phyloP scores from a whole-genome alignment of 2,113 vertebrate genomes.

The Quiscalus mexicanus region DNA sequence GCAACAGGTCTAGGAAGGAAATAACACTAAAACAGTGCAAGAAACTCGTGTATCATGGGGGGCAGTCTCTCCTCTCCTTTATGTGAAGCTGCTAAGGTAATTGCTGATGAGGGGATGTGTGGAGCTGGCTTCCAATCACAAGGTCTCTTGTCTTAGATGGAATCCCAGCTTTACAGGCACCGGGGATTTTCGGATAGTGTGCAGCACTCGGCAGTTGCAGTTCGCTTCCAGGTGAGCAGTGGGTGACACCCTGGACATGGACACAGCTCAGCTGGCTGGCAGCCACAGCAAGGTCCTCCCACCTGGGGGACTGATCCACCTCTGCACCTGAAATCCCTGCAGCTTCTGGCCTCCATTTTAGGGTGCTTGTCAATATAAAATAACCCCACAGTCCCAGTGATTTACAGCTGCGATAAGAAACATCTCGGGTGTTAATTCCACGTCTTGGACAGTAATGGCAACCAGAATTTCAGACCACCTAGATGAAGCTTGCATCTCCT shows the following conservation, averaged over 20 bases:
- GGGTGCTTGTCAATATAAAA: not conserved
- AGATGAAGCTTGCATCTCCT: not conserved
- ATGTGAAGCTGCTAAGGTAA: not conserved
- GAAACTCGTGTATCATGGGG: not conserved
- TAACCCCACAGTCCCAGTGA: not conserved
- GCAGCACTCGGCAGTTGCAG: not conserved
- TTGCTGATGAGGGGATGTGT: not conserved
- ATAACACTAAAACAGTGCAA: not conserved
- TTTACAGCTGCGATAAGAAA: not conserved
- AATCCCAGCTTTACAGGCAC: slow-evolving; percentile 22
- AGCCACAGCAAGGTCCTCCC: not conserved
- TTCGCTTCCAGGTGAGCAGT: slow-evolving; percentile 11
- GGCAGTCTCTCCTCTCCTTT: not conserved
- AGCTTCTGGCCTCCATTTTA: not conserved
- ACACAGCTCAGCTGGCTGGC: not conserved
- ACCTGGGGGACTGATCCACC: not conserved
- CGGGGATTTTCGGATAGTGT: not conserved
- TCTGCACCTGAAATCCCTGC: not conserved
- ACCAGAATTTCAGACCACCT: not conserved
- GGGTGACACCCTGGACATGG: not conserved
- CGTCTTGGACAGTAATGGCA: not conserved
- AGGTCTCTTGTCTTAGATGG: slow-evolving; percentile 41
- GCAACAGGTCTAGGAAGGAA: not conserved
- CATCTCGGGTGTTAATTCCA: accelerated
- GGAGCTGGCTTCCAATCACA: slow-evolving; percentile 4